Conservation (phyloP, 2,888 invertebrate species). For the Meandrusa payeni region DNA sequence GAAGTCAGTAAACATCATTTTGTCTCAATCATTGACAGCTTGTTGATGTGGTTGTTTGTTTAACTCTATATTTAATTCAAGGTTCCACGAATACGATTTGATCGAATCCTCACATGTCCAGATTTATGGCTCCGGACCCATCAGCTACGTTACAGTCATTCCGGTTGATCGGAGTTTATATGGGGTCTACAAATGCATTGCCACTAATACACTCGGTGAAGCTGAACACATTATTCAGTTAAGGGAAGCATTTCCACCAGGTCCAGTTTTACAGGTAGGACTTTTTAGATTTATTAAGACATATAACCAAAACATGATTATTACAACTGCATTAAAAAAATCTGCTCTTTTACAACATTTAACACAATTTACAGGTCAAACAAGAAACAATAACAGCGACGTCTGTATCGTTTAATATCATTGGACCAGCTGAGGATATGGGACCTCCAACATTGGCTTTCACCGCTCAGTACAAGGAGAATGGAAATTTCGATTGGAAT, state of each 20-base stretch:
- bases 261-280: slow-evolving; percentile 77
- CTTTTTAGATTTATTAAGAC: not conserved
- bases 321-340: not conserved
- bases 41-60: no score
- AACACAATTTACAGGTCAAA: slow-evolving; percentile 80
- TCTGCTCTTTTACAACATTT: no score
- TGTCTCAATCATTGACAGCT: slow-evolving; percentile 10
- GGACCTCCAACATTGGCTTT: slow-evolving; percentile 89
- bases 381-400: slow-evolving; percentile 89
- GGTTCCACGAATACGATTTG: slow-evolving; percentile 76
- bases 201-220: slow-evolving; percentile 87
- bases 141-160: slow-evolving; percentile 85
- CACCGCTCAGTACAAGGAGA: slow-evolving; percentile 88
- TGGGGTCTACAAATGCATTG: slow-evolving; percentile 90
- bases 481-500: slow-evolving; percentile 85
- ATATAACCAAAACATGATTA: not conserved
- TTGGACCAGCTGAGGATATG: slow-evolving; percentile 86
- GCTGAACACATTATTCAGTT: slow-evolving; percentile 85
- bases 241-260: slow-evolving; percentile 87
- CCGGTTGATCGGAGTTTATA: slow-evolving; percentile 85
- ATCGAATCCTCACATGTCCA: slow-evolving; percentile 80
- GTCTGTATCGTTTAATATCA: slow-evolving; percentile 89
- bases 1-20: slow-evolving; percentile 72
- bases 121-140: slow-evolving; percentile 85
- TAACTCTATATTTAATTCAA: slow-evolving; percentile 30